Evolutionary conservation across 2,888 invertebrate species (phyloP).

Genomic region (Dynastes hyllus): DNA sequence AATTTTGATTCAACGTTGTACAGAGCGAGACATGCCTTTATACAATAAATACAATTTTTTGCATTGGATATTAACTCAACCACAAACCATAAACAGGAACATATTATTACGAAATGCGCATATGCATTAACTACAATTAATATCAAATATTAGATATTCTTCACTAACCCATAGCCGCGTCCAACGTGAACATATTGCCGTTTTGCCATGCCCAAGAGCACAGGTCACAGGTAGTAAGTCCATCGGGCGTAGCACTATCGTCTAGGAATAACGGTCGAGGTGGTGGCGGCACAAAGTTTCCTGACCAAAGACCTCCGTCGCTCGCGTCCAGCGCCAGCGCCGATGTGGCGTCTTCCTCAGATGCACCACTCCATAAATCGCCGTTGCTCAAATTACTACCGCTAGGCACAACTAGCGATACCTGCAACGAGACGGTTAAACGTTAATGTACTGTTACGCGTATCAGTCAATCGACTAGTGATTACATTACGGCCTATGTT

Average conservation of each 20-base stretch:
- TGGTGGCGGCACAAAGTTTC: constrained; percentile 79
- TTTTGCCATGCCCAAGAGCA: constrained; percentile 83
- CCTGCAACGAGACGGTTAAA: constrained; percentile 57
- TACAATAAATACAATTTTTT: no score
- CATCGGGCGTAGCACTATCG: constrained; percentile 78
- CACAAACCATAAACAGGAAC: neutral
- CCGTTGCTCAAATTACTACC: constrained; percentile 58
- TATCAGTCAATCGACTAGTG: constrained; percentile 2
- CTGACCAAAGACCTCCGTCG: constrained; percentile 68
- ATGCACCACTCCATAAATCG: constrained; percentile 52
- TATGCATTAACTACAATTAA: neutral
- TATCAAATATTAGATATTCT: neutral
- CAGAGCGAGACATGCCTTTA: no score
- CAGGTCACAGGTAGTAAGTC: constrained; percentile 82
- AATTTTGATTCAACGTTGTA: no score
- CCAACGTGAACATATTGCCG: constrained; percentile 70
- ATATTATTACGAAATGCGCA: neutral
- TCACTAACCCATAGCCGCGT: constrained; percentile 76
- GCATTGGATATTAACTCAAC: no score
- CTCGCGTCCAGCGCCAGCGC: constrained; percentile 64
- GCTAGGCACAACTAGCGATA: constrained; percentile 59
- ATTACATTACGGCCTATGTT: constrained; percentile 25
- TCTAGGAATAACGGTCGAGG: constrained; percentile 80
- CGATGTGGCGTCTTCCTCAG: constrained; percentile 59
- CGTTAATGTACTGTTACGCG: constrained; percentile 14